Conservation (phyloP, 2,113 vertebrate genomes). For the Poeciliopsis retropinna region DNA sequence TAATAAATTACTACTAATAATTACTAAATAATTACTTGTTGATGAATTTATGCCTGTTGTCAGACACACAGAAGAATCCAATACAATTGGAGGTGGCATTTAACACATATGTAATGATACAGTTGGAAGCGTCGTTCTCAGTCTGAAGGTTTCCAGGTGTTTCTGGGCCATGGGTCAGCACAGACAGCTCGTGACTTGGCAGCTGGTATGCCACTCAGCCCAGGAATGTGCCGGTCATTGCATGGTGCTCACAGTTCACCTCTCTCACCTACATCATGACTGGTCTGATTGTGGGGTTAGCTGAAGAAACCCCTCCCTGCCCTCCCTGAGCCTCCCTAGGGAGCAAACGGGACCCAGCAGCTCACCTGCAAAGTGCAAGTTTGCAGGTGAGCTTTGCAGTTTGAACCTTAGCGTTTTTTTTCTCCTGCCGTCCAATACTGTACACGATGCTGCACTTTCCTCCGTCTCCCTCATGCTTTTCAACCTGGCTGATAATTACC, state of each 20-base stretch:
- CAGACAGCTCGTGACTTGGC: conserved; percentile 56
- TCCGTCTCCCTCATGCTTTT: neutral
- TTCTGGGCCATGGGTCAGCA: conserved; percentile 42
- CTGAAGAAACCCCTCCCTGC: conserved; percentile 74
- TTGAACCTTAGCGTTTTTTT: conserved; percentile 20
- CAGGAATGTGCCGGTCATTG: conserved; percentile 79
- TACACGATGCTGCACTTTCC: neutral
- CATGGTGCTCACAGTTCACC: conserved; percentile 70
- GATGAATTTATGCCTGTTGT: neutral
- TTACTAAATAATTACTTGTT: neutral
- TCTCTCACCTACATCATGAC: conserved; percentile 69
- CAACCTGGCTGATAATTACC: neutral
- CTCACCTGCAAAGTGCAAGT: conserved; percentile 46
- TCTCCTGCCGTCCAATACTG: neutral
- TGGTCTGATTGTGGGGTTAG: conserved; percentile 66
- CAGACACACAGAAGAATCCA: neutral
- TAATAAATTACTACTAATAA: neutral
- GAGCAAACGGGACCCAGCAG: conserved; percentile 21
- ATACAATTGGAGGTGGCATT: neutral
- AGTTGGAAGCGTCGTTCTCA: conserved; percentile 6
- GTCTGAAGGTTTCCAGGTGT: conserved; percentile 64
- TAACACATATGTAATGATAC: conserved; percentile 12
- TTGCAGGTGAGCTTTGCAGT: too few relatives aligned
- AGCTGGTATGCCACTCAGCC: conserved; percentile 72
- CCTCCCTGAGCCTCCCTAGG: conserved; percentile 63